phyloP scores from a whole-genome alignment of 2,113 vertebrate genomes.

The Rhadina sibilatrix region DNA sequence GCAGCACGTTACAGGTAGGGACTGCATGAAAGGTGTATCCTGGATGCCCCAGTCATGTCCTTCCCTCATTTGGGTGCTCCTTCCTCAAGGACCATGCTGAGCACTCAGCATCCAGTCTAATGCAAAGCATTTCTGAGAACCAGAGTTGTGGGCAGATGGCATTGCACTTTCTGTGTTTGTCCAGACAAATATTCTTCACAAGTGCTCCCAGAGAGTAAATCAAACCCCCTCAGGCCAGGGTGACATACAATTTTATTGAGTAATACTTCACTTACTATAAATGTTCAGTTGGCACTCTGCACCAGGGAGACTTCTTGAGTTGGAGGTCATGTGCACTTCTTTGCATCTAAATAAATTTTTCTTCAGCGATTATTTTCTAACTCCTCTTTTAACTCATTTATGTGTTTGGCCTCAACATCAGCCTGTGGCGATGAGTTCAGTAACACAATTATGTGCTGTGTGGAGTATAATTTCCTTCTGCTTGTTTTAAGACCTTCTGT shows the following conservation, averaged over 20 bases:
- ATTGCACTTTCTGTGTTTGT: neutral
- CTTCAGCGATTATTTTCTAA: neutral
- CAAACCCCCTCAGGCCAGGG: neutral
- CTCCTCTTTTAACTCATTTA: conserved; percentile 20
- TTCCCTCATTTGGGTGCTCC: neutral
- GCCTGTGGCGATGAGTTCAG: neutral
- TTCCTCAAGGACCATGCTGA: neutral
- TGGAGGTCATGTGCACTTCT: neutral
- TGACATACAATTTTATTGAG: neutral
- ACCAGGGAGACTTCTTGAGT: neutral
- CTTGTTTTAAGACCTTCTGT: conserved; percentile 9
- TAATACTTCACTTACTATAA: neutral
- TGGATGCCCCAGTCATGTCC: neutral
- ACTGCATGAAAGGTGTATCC: neutral
- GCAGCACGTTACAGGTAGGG: fast-evolving
- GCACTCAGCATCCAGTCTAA: neutral
- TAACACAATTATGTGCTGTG: neutral
- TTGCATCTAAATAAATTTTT: conserved; percentile 12
- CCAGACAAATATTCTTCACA: neutral
- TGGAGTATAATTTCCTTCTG: conserved; percentile 35
- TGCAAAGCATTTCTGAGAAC: neutral
- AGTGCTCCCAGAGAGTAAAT: neutral
- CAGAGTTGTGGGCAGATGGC: neutral
- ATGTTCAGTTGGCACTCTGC: neutral
- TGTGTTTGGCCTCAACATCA: conserved; percentile 15